Conservation (phyloP, 2,888 invertebrate species). For the Ichneumoninae sp. region DNA sequence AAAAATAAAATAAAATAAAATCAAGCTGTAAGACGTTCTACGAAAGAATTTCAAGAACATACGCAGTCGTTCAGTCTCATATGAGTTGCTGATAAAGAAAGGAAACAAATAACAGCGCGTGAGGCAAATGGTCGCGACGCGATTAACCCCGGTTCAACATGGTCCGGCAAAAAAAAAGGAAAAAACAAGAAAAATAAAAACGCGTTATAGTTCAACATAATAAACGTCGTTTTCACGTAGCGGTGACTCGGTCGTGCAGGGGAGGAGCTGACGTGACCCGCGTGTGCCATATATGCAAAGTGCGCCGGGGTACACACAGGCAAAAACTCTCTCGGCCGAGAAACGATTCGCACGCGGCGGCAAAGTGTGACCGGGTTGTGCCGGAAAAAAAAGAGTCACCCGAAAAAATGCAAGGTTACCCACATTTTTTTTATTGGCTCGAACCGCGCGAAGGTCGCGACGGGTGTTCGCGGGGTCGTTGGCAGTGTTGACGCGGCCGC, state of each 20-base stretch:
- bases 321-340: constrained; percentile 13
- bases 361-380: constrained; percentile 32
- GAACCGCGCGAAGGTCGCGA: constrained; percentile 57
- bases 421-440: constrained; percentile 76
- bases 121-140: neutral
- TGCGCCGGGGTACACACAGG: constrained; percentile 9
- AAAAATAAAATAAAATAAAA: neutral
- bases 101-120: neutral
- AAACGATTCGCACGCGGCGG: constrained; percentile 26
- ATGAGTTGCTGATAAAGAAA: neutral
- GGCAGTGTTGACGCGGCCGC: constrained; percentile 45
- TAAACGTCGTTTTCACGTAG: constrained; percentile 1
- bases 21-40: neutral
- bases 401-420: constrained; percentile 81
- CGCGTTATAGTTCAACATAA: constrained; percentile 16
- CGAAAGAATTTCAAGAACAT: neutral
- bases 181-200: neutral
- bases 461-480: constrained; percentile 66
- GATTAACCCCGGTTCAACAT: neutral
- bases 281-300: constrained; percentile 49
- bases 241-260: neutral
- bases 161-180: neutral
- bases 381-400: constrained; percentile 60
- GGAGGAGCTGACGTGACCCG: constrained; percentile 28
- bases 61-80: neutral